These are phyloP conservation scores for Butorides virescens DNA, from an alignment of 2,113 vertebrate genomes.

Conservation along the genomic window DNA sequence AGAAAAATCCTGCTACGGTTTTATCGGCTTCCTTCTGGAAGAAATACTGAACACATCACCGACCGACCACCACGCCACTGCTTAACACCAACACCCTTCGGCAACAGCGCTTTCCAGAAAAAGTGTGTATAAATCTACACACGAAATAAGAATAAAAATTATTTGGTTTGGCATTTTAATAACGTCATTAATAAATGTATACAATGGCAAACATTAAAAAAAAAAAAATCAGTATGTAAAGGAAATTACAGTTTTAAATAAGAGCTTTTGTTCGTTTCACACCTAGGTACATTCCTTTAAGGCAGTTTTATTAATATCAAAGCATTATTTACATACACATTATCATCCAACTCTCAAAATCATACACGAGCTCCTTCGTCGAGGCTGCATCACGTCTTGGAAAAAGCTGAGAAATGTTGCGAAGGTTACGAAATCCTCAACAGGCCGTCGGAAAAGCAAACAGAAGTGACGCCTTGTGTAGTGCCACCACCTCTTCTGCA, in stretches of 20 bases:
- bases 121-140: constrained; percentile 32
- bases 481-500: neutral
- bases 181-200: constrained; percentile 70
- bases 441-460: constrained; percentile 46
- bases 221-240: constrained; percentile 70
- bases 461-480: neutral
- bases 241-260: constrained; percentile 77
- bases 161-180: constrained; percentile 80
- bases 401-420: constrained; percentile 38
- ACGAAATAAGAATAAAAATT: constrained; percentile 34
- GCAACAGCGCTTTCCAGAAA: constrained; percentile 1
- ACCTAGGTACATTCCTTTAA: constrained; percentile 76
- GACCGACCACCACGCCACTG: neutral
- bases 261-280: constrained; percentile 73
- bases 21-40: neutral
- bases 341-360: constrained; percentile 61
- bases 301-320: constrained; percentile 77
- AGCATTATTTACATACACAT: constrained; percentile 69
- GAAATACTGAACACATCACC: constrained; percentile 23
- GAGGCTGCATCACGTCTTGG: constrained; percentile 53
- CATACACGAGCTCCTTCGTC: constrained; percentile 45
- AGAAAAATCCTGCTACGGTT: neutral
- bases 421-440: constrained; percentile 39
- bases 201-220: constrained; percentile 75
- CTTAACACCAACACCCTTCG: neutral